Evolutionary conservation across 2,113 vertebrate species (phyloP).

Genomic region (Sorex fumeus): DNA sequence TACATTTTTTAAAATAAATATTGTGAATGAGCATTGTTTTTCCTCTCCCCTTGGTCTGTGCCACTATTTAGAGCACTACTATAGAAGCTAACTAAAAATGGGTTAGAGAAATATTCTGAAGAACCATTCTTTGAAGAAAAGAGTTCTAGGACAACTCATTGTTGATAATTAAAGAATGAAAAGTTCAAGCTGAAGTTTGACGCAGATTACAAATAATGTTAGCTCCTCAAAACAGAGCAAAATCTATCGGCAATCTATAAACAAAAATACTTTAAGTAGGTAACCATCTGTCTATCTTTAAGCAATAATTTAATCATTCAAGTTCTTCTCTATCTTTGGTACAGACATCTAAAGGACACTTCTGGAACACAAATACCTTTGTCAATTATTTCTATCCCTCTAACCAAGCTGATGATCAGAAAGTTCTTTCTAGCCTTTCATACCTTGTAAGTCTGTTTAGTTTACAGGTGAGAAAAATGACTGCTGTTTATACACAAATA

Average conservation of each 20-base stretch:
- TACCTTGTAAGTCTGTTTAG: not conserved
- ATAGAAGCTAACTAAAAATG: constrained; percentile 44
- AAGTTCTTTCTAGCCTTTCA: constrained; percentile 1
- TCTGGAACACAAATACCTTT: not conserved
- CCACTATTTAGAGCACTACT: not conserved
- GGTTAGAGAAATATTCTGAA: constrained; percentile 49
- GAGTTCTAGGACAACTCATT: not conserved
- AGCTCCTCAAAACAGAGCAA: constrained; percentile 26
- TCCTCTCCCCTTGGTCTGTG: not conserved
- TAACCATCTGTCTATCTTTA: not conserved
- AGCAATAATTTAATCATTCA: not conserved
- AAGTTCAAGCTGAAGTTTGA: constrained; percentile 63
- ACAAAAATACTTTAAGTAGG: not conserved
- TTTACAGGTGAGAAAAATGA: constrained; percentile 15
- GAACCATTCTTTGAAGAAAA: constrained; percentile 43
- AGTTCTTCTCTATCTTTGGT: not conserved
- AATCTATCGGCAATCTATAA: not conserved
- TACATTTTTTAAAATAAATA: not conserved
- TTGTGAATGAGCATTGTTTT: constrained; percentile 13
- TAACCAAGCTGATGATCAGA: not conserved
- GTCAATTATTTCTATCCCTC: not conserved
- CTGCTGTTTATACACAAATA: not conserved
- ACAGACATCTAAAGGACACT: not conserved
- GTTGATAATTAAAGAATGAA: constrained; percentile 36
- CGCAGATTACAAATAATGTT: not conserved